Conservation (phyloP, 2,797 vertebrate genomes). For the Spheniscus humboldti region DNA sequence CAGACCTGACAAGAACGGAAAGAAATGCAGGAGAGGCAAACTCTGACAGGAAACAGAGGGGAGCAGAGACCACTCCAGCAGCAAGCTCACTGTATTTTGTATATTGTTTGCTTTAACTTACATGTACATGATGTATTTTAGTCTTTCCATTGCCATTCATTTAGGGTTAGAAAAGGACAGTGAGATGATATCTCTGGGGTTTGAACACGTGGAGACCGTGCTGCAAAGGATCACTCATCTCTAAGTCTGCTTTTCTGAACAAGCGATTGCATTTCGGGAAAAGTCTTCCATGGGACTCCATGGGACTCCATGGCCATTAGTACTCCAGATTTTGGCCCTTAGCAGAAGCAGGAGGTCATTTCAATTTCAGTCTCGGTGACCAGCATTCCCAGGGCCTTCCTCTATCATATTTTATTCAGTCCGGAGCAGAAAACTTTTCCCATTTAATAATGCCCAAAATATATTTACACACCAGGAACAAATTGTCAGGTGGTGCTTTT, state of each 20-base stretch:
- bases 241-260: not conserved
- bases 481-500: not conserved
- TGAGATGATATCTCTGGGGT: not conserved
- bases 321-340: not conserved
- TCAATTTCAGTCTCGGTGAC: not conserved
- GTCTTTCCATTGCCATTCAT: not conserved
- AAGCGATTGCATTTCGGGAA: not conserved
- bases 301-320: not conserved
- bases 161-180: not conserved
- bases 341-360: not conserved
- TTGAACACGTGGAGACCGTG: not conserved
- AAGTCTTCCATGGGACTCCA: not conserved
- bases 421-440: not conserved
- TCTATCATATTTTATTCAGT: not conserved
- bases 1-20: not conserved
- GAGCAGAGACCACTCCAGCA: not conserved
- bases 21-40: not conserved
- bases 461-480: not conserved
- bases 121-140: not conserved
- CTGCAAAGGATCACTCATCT: not conserved
- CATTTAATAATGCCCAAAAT: not conserved
- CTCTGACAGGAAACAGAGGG: not conserved
- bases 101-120: not conserved
- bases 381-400: not conserved
- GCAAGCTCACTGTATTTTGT: not conserved